phyloP scores from a whole-genome alignment of 2,113 vertebrate species.

The Antechinus stuartii region DNA sequence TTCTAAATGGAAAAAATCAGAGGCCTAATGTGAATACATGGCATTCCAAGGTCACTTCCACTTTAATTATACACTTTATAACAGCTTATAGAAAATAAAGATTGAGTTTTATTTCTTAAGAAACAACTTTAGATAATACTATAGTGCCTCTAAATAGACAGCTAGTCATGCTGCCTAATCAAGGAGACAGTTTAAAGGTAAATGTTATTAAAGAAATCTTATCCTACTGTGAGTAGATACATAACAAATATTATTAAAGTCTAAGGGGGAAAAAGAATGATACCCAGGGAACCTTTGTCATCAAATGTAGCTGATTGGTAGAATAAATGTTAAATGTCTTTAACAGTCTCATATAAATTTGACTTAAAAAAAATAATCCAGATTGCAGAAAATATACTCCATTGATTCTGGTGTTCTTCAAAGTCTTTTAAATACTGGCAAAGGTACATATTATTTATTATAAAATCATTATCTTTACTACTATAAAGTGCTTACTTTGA shows the following conservation, averaged over 20 bases:
- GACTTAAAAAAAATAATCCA: not conserved
- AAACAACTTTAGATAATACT: not conserved
- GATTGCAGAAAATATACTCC: not conserved
- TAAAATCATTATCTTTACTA: not conserved
- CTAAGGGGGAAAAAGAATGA: not conserved
- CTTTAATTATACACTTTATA: not conserved
- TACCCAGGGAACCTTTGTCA: not conserved
- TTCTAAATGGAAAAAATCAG: not conserved
- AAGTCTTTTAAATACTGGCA: not conserved
- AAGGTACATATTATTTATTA: not conserved
- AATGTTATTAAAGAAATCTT: not conserved
- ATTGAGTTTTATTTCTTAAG: constrained; percentile 33
- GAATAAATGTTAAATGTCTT: not conserved
- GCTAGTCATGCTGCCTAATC: not conserved
- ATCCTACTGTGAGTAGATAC: not conserved
- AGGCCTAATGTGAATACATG: not conserved
- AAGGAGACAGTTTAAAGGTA: not conserved
- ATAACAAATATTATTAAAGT: not conserved
- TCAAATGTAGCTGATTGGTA: constrained; percentile 3
- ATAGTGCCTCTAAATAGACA: not conserved
- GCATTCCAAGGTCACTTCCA: not conserved
- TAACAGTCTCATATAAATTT: not conserved
- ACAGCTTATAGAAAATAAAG: constrained; percentile 42
- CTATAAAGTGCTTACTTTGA: constrained; percentile 87
- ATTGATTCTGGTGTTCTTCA: not conserved